phyloP scores from a whole-genome alignment of 1,140 invertebrate species.

The Scaptodrosophila lebanonensis region DNA sequence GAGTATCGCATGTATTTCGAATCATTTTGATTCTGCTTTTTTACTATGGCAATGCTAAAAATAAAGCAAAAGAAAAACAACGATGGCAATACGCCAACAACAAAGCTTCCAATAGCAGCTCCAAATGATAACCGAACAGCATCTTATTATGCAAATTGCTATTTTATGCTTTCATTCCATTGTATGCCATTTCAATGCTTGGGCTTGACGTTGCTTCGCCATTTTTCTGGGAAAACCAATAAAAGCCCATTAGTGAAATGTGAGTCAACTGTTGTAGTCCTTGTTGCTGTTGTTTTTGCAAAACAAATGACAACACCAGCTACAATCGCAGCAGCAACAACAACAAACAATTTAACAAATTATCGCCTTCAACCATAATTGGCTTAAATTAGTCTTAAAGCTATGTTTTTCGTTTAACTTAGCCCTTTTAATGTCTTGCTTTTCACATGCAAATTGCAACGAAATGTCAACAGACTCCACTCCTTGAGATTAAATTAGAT shows the following conservation, averaged over 20 bases:
- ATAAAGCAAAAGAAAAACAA: conserved; percentile 5
- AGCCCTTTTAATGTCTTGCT: no score
- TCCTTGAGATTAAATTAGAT: no score
- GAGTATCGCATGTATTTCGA: no score
- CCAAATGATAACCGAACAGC: conserved; percentile 48
- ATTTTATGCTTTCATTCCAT: conserved; percentile 45
- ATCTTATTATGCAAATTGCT: conserved; percentile 70
- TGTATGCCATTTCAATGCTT: conserved; percentile 34
- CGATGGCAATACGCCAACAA: conserved; percentile 13
- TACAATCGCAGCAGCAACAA: conserved; percentile 32
- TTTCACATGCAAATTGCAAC: no score
- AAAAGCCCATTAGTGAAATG: conserved; percentile 70
- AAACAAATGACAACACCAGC: no score
- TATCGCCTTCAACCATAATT: conserved; percentile 15
- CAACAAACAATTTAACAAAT: conserved; percentile 53
- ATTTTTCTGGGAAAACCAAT: conserved; percentile 27
- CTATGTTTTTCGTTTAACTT: no score
- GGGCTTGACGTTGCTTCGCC: not conserved
- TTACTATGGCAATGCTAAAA: conserved; percentile 44
- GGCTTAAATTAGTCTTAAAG: no score
- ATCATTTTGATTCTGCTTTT: conserved; percentile 13
- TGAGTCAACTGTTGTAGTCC: no score
- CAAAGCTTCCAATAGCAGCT: conserved; percentile 18
- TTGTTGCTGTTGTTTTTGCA: no score
- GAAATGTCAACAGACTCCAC: no score